Evolutionary conservation across 92 coral and sea anemone species (phyloP), one percentile per base, ranked within the genome.

Genomic region (Epizoanthus rinbou): DNA sequence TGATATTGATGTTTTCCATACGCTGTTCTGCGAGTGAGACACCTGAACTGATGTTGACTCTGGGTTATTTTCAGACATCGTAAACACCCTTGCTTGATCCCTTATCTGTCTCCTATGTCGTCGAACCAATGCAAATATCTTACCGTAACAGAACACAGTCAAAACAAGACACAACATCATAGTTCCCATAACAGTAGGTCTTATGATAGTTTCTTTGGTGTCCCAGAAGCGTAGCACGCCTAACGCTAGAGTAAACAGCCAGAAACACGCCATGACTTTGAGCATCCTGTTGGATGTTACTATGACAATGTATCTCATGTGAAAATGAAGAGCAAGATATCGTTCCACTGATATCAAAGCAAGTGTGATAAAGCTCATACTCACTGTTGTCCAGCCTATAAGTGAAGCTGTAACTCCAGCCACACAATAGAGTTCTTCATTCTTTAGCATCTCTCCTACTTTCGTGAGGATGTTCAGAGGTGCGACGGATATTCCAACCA

Each of bases 341-440:
- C 84, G 41, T 56, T 76, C 78, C 25, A 85, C 76, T 23, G 76
- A 76, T 65, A 85, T 76, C 37, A 37, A 9, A 60, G 31, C 66
- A 60, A 60, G 66, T 3, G 66, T 60, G 10, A 15, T 24, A 60
- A 60, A 60, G 1, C 23, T 60, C 66, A 60, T 4, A 3, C 21
- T 19, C 9, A 21, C 66, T 19, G 23, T 19, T 3, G 66, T 19
- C 66, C 66, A 60, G 31, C 66, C 31, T 6, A 60, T 19, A 60
- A 19, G 23, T 19, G 31, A 60, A 60, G 2, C 6, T 9, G 19
- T 60, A 17, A 60, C 24, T 19, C 23, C 66, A 18, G 66, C 66
- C 66, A 60, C 66, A 24, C 31, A 60, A 24, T 60, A 60, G 66
- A n/a, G 22, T 5, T 60, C 66, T 6, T 60, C 24, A 18, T 60